Evolutionary conservation across 1,140 invertebrate species (phyloP).

Genomic region (Nymphalis io): DNA sequence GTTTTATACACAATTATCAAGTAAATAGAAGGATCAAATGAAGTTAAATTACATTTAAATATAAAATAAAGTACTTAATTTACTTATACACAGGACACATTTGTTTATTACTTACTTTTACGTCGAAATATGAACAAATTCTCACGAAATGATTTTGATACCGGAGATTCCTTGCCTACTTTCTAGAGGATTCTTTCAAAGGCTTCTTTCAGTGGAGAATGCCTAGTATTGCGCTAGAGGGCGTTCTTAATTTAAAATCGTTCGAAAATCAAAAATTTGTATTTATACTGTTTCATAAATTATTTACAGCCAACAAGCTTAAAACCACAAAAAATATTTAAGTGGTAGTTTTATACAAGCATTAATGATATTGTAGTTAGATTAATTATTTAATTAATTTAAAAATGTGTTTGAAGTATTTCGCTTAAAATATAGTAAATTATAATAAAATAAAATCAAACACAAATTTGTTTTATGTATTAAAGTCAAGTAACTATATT

Average conservation of each 20-base stretch:
- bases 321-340: neutral
- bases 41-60: constrained; percentile 31
- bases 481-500: no score
- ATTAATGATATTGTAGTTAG: no score
- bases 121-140: constrained; percentile 72
- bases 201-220: constrained; percentile 74
- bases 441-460: no score
- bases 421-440: no score
- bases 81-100: constrained; percentile 34
- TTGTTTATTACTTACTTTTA: constrained; percentile 72
- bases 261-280: constrained; percentile 49
- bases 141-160: constrained; percentile 79
- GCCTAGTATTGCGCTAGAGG: constrained; percentile 59
- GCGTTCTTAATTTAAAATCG: constrained; percentile 74
- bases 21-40: constrained; percentile 34
- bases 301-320: neutral
- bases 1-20: constrained; percentile 44
- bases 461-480: no score
- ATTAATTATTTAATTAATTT: no score
- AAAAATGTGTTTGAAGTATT: no score
- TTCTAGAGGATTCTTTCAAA: constrained; percentile 80
- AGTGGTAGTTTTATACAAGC: neutral
- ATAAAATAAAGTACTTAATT: constrained; percentile 12
- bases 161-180: constrained; percentile 78
- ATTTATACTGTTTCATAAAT: neutral